A percentile compares a stretch with the other conserved stretches of the same genome.
phyloP scores from a whole-genome alignment of 1,140 invertebrate genomes.

The Drosophila parvula region DNA sequence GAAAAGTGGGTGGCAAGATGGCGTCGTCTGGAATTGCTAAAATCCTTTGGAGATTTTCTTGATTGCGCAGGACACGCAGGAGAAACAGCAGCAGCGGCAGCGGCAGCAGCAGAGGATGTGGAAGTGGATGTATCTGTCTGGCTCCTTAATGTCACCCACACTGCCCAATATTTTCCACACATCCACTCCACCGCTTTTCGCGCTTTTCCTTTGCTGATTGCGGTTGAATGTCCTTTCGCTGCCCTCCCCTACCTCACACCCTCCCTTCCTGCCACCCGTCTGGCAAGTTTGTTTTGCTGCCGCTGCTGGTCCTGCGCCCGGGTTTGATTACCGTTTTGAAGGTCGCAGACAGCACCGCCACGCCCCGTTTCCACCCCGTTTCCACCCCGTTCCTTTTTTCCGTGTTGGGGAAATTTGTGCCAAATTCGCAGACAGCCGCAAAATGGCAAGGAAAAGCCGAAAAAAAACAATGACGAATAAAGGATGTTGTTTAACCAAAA shows the following conservation, averaged over 20 bases:
- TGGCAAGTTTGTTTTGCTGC: slow-evolving; percentile 61
- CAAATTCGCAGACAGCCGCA: slow-evolving; percentile 47
- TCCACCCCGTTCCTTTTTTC: background rate
- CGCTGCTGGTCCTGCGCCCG: slow-evolving; percentile 27
- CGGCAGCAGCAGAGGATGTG: background rate
- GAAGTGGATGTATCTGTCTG: slow-evolving; percentile 46
- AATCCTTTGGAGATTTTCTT: slow-evolving; percentile 52
- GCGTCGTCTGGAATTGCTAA: slow-evolving; percentile 28
- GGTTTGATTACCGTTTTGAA: slow-evolving; percentile 58
- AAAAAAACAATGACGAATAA: background rate
- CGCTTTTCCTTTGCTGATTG: slow-evolving; percentile 2
- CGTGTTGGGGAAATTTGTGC: slow-evolving; percentile 45
- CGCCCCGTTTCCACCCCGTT: slow-evolving; percentile 2
- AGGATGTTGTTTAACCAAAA: slow-evolving; percentile 4
- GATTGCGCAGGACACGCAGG: slow-evolving; percentile 43
- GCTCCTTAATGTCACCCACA: background rate
- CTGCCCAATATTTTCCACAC: background rate
- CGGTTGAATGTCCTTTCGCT: slow-evolving; percentile 66
- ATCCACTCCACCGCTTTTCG: too few relatives aligned
- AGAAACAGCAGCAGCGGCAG: background rate
- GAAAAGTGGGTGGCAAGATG: slow-evolving; percentile 14
- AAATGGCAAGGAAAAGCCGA: slow-evolving; percentile 14
- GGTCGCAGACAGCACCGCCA: slow-evolving; percentile 63
- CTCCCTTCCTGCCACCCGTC: slow-evolving; percentile 25
- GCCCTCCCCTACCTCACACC: background rate